Conservation (phyloP, 2,888 invertebrate genomes). For the Brachyptera risi region DNA sequence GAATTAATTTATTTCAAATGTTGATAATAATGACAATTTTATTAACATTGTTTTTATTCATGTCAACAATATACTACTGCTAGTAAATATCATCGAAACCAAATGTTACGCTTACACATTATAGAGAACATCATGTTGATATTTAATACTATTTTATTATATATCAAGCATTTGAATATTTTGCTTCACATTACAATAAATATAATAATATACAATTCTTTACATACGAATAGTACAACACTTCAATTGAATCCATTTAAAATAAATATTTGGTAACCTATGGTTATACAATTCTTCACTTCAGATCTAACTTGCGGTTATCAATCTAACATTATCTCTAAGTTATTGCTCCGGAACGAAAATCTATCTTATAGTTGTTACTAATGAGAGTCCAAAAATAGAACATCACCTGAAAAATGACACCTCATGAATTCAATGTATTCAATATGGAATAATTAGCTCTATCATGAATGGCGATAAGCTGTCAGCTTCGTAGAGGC, state of each 20-base stretch:
- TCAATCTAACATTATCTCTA: neutral
- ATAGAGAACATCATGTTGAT: neutral
- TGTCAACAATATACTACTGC: neutral
- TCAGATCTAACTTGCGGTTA: too few relatives aligned
- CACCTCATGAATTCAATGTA: too few relatives aligned
- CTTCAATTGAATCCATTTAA: constrained; percentile 8
- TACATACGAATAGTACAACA: neutral
- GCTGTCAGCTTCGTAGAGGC: too few relatives aligned
- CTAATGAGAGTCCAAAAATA: constrained; percentile 3
- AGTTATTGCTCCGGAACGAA: constrained; percentile 24
- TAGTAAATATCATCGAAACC: neutral
- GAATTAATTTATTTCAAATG: constrained; percentile 11
- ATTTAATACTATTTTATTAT: neutral
- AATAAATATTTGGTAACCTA: neutral
- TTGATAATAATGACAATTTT: neutral
- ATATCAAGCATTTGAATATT: neutral
- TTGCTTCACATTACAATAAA: too few relatives aligned
- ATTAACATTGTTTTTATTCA: neutral
- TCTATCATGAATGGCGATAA: too few relatives aligned
- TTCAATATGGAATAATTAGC: too few relatives aligned
- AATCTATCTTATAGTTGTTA: neutral
- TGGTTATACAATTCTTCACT: too few relatives aligned
- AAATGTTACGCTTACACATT: neutral
- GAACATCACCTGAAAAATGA: neutral
- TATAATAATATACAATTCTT: neutral